Evolutionary conservation across 1,140 invertebrate species (phyloP).

Genomic region (Saccostrea glomerata): DNA sequence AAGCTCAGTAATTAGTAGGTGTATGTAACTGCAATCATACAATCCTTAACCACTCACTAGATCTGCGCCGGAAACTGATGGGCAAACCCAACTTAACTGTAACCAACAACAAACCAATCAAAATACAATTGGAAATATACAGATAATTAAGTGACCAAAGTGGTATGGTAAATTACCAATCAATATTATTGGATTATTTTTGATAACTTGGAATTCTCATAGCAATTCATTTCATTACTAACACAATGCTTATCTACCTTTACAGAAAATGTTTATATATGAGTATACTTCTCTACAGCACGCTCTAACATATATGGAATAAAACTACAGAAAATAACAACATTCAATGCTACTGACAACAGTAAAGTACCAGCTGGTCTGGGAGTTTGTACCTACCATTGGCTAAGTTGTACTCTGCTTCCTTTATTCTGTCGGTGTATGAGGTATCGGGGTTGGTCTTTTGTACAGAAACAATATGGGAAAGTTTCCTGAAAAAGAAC

Average conservation of each 20-base stretch:
- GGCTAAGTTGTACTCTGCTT: conserved; percentile 68
- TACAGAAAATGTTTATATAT: not conserved
- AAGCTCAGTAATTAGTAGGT: conserved; percentile 26
- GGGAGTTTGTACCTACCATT: conserved; percentile 66
- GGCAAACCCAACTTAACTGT: conserved; percentile 25
- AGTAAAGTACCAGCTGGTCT: not conserved
- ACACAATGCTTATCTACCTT: conserved; percentile 22
- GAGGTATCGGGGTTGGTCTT: conserved; percentile 79
- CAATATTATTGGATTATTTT: not conserved
- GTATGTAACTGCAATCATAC: conserved; percentile 27
- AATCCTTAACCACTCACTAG: conserved; percentile 15
- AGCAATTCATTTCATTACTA: not conserved
- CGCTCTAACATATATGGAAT: conserved; percentile 4
- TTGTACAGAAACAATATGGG: conserved; percentile 87
- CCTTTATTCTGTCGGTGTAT: conserved; percentile 62
- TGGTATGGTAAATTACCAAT: not conserved
- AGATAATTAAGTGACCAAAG: not conserved
- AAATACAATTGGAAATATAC: not conserved
- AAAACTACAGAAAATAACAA: conserved; percentile 5
- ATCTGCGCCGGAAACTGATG: conserved; percentile 22
- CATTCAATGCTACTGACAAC: conserved; percentile 16
- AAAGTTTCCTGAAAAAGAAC: conserved; percentile 69
- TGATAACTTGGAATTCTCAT: not conserved
- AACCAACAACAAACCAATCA: conserved; percentile 26
- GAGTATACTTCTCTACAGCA: not conserved